These are phyloP conservation scores for cattle (Bos taurus) DNA, from an alignment of 2,113 vertebrate genomes.

Conservation along the genomic window ARS-UCD2.0 NC_037357.1:111836001-111836500, in stretches of 20 bases:
- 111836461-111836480: not conserved
- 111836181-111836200: not conserved
- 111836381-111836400: not conserved
- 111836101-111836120: not conserved
- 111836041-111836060: not conserved
- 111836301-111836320: not conserved
- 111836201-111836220: not conserved
- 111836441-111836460: not conserved
- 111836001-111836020: not conserved
- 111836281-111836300: not conserved
- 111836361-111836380: not conserved
- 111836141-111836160: not conserved
- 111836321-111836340: not conserved
- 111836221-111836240: not conserved
- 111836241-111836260: not conserved
- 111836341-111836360: not conserved
- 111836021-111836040: not conserved
- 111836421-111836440: not conserved
- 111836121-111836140: not conserved
- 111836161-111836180: not conserved
- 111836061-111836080: not conserved
- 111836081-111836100: not conserved
- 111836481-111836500: not conserved
- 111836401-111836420: not conserved
- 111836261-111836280: not conserved